These are phyloP conservation scores for Mesitornis unicolor DNA, from an alignment of 2,113 vertebrate species.

Conservation along the genomic window DNA sequence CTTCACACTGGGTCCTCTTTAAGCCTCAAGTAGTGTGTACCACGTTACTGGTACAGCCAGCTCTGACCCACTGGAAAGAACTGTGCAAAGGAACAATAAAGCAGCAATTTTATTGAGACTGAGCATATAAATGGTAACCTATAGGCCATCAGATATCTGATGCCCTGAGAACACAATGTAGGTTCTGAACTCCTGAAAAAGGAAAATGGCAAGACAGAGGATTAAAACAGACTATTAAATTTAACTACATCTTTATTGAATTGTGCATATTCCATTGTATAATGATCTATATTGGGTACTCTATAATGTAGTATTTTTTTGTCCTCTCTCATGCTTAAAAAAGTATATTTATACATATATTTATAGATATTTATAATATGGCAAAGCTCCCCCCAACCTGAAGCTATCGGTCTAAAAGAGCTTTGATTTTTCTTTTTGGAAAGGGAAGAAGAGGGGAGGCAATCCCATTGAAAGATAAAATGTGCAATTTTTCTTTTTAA, in stretches of 20 bases:
- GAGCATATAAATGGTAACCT: not conserved
- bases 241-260: conserved; percentile 75
- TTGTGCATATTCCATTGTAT: conserved; percentile 76
- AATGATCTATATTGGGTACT: conserved; percentile 64
- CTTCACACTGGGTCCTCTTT: not conserved
- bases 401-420: conserved; percentile 61
- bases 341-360: conserved; percentile 78
- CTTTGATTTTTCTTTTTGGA: conserved; percentile 54
- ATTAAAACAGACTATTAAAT: conserved; percentile 59
- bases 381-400: conserved; percentile 68
- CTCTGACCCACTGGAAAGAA: not conserved
- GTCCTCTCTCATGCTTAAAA: conserved; percentile 77
- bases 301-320: conserved; percentile 69
- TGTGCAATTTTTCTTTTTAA: conserved; percentile 77
- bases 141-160: not conserved
- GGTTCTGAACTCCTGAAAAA: conserved; percentile 43
- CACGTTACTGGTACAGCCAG: not conserved
- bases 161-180: not conserved
- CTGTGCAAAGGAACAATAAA: not conserved
- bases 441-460: conserved; percentile 55
- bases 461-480: conserved; percentile 71
- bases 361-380: conserved; percentile 74
- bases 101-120: not conserved
- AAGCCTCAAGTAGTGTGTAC: not conserved
- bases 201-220: conserved; percentile 42